A percentile compares a stretch with the other conserved stretches of the same genome.
These are phyloP conservation scores for Cheirogaleus medius DNA, from an alignment of 2,113 vertebrate species.

Conservation along the genomic window DNA sequence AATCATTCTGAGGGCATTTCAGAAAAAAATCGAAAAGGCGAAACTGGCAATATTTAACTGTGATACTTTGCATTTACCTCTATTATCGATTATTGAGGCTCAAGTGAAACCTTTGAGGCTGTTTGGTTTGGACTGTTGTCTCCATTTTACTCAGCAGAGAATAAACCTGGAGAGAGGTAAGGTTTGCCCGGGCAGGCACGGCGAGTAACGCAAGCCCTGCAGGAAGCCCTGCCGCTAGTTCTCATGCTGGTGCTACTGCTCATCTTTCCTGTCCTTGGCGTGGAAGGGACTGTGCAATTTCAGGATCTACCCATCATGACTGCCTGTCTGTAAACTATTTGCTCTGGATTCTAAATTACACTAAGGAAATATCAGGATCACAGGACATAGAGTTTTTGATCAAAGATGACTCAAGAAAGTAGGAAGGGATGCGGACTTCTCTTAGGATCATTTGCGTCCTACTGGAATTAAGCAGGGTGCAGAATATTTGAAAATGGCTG, in stretches of 20 bases:
- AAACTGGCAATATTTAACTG: neutral
- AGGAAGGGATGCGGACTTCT: neutral
- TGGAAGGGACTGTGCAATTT: neutral
- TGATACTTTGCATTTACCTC: neutral
- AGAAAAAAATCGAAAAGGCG: neutral
- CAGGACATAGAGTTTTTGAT: neutral
- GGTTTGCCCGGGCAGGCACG: no score
- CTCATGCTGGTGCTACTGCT: neutral
- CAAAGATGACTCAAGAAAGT: neutral
- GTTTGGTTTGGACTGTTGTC: neutral
- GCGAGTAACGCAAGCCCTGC: neutral
- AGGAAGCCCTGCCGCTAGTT: neutral
- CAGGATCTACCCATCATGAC: neutral
- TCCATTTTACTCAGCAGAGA: neutral
- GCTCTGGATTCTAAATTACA: neutral
- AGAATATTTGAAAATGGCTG: constrained; percentile 72
- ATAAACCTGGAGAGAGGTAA: neutral
- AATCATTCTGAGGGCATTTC: neutral
- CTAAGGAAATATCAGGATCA: neutral
- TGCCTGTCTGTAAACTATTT: neutral
- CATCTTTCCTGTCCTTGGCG: neutral
- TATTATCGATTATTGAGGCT: neutral
- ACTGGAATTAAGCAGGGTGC: constrained; percentile 24
- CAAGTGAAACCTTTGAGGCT: neutral
- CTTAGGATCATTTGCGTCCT: neutral